Conservation (phyloP, 2,113 vertebrate species). For the Atrichornis clamosus region DNA sequence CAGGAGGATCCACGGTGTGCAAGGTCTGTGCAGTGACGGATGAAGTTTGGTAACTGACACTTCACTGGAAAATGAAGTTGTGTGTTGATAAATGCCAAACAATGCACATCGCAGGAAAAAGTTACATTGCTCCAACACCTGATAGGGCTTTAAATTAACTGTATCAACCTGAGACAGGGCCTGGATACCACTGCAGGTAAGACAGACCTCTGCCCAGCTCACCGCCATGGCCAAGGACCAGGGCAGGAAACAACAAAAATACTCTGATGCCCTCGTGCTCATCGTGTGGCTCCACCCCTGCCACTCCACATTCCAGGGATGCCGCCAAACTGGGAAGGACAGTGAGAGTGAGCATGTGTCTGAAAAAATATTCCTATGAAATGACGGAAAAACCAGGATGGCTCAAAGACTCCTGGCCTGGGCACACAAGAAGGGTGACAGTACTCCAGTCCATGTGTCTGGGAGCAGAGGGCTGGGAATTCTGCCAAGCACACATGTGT, state of each 20-base stretch:
- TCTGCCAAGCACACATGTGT: background rate
- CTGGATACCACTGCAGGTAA: background rate
- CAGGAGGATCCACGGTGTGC: background rate
- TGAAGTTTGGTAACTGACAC: background rate
- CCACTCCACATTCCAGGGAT: background rate
- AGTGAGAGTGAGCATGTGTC: background rate
- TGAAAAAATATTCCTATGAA: background rate
- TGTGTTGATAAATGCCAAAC: background rate
- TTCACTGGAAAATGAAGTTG: background rate
- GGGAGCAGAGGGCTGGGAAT: background rate
- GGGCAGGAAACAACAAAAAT: background rate
- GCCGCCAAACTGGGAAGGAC: background rate
- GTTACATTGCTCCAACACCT: background rate
- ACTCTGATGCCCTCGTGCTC: background rate
- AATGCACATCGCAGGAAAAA: background rate
- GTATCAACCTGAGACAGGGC: background rate
- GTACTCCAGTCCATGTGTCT: background rate
- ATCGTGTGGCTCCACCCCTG: accelerated
- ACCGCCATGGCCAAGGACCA: background rate
- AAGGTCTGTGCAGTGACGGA: background rate
- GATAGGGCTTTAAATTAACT: background rate
- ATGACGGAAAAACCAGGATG: background rate
- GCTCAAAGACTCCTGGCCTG: background rate
- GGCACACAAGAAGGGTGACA: background rate
- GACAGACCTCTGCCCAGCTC: background rate